These are phyloP conservation scores for Batillaria attramentaria DNA, from an alignment of 1,140 invertebrate species.

Conservation along the genomic window DNA sequence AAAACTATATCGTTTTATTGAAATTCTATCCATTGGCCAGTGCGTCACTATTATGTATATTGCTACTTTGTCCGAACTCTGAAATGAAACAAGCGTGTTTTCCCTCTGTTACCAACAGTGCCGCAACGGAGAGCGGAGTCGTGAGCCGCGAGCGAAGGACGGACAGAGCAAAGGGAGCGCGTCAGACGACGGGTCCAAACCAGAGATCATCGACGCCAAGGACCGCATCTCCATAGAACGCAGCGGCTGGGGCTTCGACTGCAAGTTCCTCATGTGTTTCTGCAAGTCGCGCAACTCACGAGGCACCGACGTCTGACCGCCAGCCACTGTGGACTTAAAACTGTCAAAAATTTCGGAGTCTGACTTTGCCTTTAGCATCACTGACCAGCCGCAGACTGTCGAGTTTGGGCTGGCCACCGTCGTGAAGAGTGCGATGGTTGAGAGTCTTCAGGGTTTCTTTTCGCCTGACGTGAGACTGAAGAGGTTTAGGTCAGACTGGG, in stretches of 20 bases:
- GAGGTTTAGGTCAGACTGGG: not conserved
- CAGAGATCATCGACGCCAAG: conserved; percentile 72
- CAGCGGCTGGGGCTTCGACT: conserved; percentile 77
- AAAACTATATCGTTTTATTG: too few relatives aligned
- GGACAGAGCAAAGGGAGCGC: conserved; percentile 73
- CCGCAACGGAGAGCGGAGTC: conserved; percentile 1
- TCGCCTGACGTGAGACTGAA: not conserved
- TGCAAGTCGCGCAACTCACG: conserved; percentile 50
- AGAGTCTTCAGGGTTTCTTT: not conserved
- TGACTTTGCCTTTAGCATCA: not conserved
- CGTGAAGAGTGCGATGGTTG: not conserved
- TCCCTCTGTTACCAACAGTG: not conserved
- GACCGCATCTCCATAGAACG: conserved; percentile 75
- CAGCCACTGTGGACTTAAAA: not conserved
- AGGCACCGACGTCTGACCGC: conserved; percentile 55
- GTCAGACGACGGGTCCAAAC: conserved; percentile 75
- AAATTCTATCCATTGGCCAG: too few relatives aligned
- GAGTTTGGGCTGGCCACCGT: not conserved
- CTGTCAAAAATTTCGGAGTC: not conserved
- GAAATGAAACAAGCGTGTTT: not conserved
- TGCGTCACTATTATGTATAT: not conserved
- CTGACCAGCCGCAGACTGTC: conserved; percentile 5
- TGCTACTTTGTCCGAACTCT: not conserved
- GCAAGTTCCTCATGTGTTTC: conserved; percentile 73
- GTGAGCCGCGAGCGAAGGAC: conserved; percentile 37